Evolutionary conservation across 2,797 vertebrate genomes (phyloP).

Genomic region (Pristis pectinata): DNA sequence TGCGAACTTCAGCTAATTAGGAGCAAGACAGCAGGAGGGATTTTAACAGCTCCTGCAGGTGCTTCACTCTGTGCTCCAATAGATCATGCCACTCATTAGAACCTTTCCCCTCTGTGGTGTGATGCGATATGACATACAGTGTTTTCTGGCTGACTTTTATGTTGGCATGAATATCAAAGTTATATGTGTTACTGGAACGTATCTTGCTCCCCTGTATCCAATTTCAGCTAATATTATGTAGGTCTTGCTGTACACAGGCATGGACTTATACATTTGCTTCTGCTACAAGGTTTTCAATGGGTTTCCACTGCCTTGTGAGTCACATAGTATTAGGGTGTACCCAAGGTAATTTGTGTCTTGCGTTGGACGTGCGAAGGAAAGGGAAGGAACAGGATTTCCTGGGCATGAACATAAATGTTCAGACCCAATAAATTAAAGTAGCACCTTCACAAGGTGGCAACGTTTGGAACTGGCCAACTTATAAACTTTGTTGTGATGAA

Average conservation of each 20-base stretch:
- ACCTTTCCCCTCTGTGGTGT: neutral
- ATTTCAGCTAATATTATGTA: too few relatives aligned
- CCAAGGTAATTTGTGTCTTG: neutral
- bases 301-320: neutral
- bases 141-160: neutral
- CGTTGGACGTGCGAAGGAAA: neutral
- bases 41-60: neutral
- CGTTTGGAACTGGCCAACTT: neutral
- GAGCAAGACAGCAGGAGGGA: neutral
- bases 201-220: neutral
- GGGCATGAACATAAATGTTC: neutral
- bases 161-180: neutral
- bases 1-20: conserved; percentile 24
- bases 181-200: neutral
- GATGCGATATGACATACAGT: neutral
- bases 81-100: conserved; percentile 15
- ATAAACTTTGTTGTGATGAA: neutral
- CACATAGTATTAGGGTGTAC: neutral
- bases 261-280: neutral
- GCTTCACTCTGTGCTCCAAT: neutral
- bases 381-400: neutral
- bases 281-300: neutral
- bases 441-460: neutral
- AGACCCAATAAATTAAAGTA: neutral
- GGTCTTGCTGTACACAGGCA: too few relatives aligned